These are phyloP conservation scores for Ceratitis capitata DNA, from an alignment of 1,140 invertebrate species.

Conservation along the genomic window DNA sequence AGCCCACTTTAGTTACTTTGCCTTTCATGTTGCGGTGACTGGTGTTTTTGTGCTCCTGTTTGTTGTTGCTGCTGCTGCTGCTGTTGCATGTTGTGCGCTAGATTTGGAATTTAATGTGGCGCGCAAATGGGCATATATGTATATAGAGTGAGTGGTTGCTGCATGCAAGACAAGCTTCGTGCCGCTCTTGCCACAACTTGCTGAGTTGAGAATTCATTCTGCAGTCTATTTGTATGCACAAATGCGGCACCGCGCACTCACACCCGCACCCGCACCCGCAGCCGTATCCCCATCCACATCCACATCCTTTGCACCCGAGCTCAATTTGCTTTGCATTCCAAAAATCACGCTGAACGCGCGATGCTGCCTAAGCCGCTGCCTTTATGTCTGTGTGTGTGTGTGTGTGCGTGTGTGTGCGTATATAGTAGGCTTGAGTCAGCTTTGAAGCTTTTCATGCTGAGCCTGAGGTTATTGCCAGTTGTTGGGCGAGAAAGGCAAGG, in stretches of 20 bases:
- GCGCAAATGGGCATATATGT: conserved; percentile 19
- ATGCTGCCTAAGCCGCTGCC: neutral
- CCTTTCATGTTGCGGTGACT: neutral
- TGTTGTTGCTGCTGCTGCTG: neutral
- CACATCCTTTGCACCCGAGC: neutral
- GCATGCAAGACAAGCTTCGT: neutral
- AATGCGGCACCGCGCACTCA: neutral
- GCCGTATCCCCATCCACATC: too few species aligned
- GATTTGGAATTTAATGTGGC: conserved; percentile 29
- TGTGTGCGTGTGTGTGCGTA: too few species aligned
- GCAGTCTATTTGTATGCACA: neutral
- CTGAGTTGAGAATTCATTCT: neutral
- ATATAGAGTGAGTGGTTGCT: too few species aligned
- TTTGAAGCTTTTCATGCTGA: neutral
- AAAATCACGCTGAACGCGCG: neutral
- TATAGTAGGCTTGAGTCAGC: neutral
- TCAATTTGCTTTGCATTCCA: neutral
- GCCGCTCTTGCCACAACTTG: neutral
- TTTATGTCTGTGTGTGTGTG: too few species aligned
- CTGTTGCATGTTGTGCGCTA: conserved; percentile 4
- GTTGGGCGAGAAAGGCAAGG: neutral
- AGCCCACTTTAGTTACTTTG: neutral
- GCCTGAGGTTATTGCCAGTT: neutral
- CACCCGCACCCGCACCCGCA: too few species aligned
- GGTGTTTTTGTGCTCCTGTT: too few species aligned